These are phyloP conservation scores for Peromyscus polionotus DNA, from an alignment of 2,113 vertebrate genomes.

Conservation along the genomic window DNA sequence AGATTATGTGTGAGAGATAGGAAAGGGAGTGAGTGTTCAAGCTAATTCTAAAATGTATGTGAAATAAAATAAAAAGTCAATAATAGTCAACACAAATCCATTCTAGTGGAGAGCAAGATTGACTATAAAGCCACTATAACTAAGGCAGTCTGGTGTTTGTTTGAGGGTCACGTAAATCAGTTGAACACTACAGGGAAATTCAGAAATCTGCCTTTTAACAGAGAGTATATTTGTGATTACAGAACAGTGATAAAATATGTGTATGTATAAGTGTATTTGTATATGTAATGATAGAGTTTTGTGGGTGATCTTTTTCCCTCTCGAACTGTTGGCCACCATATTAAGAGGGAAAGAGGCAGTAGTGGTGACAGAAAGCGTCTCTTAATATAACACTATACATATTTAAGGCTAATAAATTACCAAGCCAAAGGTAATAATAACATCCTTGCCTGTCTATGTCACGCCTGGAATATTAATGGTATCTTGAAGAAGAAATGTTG, in stretches of 20 bases:
- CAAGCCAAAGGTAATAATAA: neutral
- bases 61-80: neutral
- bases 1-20: neutral
- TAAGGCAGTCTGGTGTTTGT: neutral
- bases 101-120: neutral
- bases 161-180: neutral
- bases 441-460: neutral
- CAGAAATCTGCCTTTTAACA: neutral
- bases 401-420: neutral
- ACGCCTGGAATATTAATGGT: neutral
- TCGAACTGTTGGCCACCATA: too few species aligned
- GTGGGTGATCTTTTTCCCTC: too few species aligned
- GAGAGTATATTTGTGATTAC: neutral
- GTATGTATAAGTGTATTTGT: neutral
- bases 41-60: neutral
- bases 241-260: neutral
- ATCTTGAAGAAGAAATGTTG: neutral
- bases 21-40: neutral
- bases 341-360: neutral
- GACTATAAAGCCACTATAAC: neutral
- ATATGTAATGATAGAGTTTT: neutral
- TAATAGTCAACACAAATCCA: neutral
- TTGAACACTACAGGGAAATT: neutral
- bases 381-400: neutral
- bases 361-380: neutral